Evolutionary conservation across 2,888 invertebrate species (phyloP).

Genomic region (Lithophane socia): DNA sequence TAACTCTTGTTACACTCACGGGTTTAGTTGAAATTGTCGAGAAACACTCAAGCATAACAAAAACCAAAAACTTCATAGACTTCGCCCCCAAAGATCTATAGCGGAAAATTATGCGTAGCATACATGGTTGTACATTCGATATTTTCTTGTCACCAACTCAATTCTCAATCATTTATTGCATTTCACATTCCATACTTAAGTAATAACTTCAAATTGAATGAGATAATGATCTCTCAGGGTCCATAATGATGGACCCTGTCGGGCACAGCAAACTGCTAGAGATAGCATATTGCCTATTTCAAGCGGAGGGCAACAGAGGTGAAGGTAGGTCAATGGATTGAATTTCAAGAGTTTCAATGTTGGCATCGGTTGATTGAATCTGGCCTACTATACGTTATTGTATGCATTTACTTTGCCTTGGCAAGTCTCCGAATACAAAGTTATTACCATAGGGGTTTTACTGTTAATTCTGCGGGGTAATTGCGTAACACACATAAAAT

Average conservation of each 20-base stretch:
- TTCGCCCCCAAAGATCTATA: background rate
- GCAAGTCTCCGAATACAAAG: constrained; percentile 25
- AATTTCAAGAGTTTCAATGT: constrained; percentile 25
- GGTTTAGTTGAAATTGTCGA: background rate
- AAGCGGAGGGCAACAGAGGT: constrained; percentile 3
- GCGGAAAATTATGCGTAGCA: background rate
- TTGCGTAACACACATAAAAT: background rate
- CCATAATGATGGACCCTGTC: background rate
- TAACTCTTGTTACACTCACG: background rate
- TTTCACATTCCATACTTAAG: too few relatives aligned
- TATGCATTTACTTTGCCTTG: constrained; percentile 25
- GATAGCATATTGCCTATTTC: constrained; percentile 12
- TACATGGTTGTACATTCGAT: background rate
- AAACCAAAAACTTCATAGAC: background rate
- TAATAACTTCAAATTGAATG: background rate
- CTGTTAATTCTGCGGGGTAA: background rate
- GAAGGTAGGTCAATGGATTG: constrained; percentile 23
- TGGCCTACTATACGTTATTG: background rate
- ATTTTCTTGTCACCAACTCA: background rate
- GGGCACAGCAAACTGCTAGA: background rate
- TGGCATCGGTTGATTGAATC: constrained; percentile 34
- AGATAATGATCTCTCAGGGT: background rate
- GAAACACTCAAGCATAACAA: background rate
- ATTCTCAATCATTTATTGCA: background rate
- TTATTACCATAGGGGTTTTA: constrained; percentile 1